Evolutionary conservation across 2,797 vertebrate species (phyloP).

Genomic region (Crenuchus spilurus): DNA sequence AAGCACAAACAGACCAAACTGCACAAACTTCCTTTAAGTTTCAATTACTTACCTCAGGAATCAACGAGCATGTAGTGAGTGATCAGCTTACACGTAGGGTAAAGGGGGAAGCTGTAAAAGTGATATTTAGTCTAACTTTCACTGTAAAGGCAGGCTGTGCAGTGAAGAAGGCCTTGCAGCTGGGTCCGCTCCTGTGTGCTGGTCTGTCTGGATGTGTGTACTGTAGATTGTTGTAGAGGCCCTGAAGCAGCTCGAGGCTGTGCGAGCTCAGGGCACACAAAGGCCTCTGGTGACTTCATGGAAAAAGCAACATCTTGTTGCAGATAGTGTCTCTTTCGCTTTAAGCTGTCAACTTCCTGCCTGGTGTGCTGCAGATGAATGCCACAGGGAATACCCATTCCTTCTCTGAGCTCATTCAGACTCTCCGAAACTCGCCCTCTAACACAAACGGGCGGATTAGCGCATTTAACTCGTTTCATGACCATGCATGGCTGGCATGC

Average conservation of each 20-base stretch:
- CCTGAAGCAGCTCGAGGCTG: neutral
- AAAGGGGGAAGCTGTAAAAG: no score
- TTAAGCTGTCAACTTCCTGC: slow-evolving; percentile 80
- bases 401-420: slow-evolving; percentile 23
- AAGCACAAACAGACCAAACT: no score
- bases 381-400: slow-evolving; percentile 70
- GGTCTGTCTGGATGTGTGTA: neutral
- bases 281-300: slow-evolving; percentile 80
- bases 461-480: neutral
- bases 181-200: no score
- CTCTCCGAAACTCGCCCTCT: neutral
- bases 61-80: no score
- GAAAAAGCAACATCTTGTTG: slow-evolving; percentile 78
- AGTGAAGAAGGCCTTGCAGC: no score
- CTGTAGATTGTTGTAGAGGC: neutral
- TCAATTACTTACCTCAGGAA: no score
- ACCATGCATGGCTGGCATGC: neutral
- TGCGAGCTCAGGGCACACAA: slow-evolving; percentile 8
- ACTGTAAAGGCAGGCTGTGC: no score
- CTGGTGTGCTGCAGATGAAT: slow-evolving; percentile 59
- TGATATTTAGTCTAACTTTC: no score
- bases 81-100: no score
- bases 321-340: slow-evolving; percentile 78
- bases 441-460: neutral
- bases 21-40: no score